phyloP scores from a whole-genome alignment of 2,797 vertebrate genomes.

The Euphonia xanthogaster region DNA sequence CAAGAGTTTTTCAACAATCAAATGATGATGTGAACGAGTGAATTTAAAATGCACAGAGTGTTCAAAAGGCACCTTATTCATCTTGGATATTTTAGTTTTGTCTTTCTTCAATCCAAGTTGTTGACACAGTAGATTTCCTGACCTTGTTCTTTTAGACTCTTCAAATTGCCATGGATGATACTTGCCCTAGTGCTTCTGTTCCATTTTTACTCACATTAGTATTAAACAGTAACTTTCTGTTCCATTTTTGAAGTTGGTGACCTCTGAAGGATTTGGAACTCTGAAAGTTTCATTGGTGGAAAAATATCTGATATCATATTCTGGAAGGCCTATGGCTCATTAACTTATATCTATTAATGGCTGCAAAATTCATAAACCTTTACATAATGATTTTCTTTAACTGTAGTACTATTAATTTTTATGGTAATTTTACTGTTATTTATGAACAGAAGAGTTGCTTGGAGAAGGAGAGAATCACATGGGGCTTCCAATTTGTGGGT shows the following conservation, averaged over 20 bases:
- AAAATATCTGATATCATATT: constrained; percentile 58
- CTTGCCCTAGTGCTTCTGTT: background rate
- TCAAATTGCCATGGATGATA: background rate
- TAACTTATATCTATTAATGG: constrained; percentile 59
- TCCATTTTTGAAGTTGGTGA: constrained; percentile 57
- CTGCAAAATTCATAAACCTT: constrained; percentile 71
- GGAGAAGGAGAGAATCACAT: constrained; percentile 9
- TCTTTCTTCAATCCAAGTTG: background rate
- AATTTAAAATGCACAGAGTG: background rate
- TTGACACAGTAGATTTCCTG: background rate
- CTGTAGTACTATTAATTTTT: constrained; percentile 61
- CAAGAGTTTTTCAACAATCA: background rate
- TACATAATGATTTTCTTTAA: constrained; percentile 72
- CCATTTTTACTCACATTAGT: background rate
- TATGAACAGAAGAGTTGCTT: constrained; percentile 37
- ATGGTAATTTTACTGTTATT: constrained; percentile 61
- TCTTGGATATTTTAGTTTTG: background rate
- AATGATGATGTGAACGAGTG: background rate
- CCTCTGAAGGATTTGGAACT: constrained; percentile 66
- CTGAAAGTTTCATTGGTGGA: constrained; percentile 49
- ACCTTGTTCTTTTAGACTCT: background rate
- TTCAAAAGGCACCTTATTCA: background rate
- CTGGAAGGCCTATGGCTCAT: constrained; percentile 49
- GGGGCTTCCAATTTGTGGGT: constrained; percentile 14
- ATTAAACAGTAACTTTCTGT: constrained; percentile 31